Evolutionary conservation across 1,140 invertebrate species (phyloP), one percentile per base, ranked within the genome.

Genomic region (Ceratosolen fusciceps): DNA sequence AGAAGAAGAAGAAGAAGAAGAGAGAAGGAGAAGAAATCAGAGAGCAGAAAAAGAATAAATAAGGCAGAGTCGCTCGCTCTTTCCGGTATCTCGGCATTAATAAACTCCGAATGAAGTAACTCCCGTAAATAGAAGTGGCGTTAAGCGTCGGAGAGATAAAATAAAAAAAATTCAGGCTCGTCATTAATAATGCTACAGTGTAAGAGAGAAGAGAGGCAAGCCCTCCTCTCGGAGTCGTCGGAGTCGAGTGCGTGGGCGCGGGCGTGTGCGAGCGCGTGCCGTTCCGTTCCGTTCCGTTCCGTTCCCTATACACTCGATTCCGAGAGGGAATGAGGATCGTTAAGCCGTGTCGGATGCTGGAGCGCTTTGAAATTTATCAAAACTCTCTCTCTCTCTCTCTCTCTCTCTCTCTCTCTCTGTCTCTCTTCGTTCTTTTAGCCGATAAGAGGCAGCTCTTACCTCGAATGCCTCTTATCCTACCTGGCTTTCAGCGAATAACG

Each of bases 251-350:
- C 31, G 16, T 7, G 34, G 14, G 31, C 0, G 60, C 62, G 75
- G 68, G 65, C 49, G 75, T 37, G 75, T 26, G 19, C 75, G 75
- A 62, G 75, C 70, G 65, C 75, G 49, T 12, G 65, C 75, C 75
- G 65, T 77, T 77, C 70, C 70, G 70, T 62, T 58, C 75, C 56
- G 43, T 5, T 12, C 43, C n/a, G n/a, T n/a, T n/a, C n/a, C n/a
- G n/a, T n/a, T n/a, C n/a, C n/a, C n/a, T n/a, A n/a, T n/a, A n/a
- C n/a, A n/a, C n/a, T n/a, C n/a, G n/a, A n/a, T n/a, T n/a, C n/a
- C n/a, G n/a, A n/a, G n/a, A n/a, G n/a, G 21, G 47, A 62, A 76
- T 56, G 9, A 58, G 14, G 71, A 73, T 37, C n/a, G 24, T 47
- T 47, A 47, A 68, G n/a, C 19, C 31, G 67, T 29, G 16, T 14